These are phyloP conservation scores for Ptilorrhoa leucosticta DNA, from an alignment of 2,113 vertebrate genomes.

Conservation along the genomic window DNA sequence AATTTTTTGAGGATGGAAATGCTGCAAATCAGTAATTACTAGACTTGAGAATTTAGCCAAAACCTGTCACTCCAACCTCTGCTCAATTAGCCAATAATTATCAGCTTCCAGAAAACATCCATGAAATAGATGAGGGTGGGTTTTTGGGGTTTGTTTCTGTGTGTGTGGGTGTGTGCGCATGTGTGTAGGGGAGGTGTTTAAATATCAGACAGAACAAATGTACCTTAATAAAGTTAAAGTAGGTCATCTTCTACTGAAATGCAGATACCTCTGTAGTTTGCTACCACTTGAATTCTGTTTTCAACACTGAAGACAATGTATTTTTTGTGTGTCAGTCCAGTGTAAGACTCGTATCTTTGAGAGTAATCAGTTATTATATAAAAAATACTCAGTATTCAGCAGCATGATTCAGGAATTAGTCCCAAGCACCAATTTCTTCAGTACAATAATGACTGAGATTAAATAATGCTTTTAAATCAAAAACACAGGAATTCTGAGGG, in stretches of 20 bases:
- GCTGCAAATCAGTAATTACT: neutral
- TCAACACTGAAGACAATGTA: neutral
- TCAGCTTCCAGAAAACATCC: neutral
- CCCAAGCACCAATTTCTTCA: neutral
- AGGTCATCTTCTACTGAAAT: neutral
- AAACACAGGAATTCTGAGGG: neutral
- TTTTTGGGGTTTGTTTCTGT: neutral
- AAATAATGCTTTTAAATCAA: neutral
- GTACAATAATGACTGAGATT: neutral
- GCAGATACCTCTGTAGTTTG: neutral
- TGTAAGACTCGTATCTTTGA: neutral
- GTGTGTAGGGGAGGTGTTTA: neutral
- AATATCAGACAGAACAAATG: neutral
- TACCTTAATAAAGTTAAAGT: neutral
- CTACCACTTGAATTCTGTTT: neutral
- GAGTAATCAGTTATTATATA: neutral
- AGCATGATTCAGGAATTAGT: neutral
- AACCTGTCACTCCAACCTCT: neutral
- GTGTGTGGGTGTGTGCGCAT: neutral
- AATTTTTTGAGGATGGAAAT: neutral
- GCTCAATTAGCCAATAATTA: neutral
- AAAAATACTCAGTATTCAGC: neutral
- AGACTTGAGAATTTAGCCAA: neutral
- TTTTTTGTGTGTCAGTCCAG: neutral
- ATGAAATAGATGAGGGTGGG: neutral